Base-by-base conservation (phyloP, 2,113 vertebrate species). In the Perca schrenkii region DNA sequence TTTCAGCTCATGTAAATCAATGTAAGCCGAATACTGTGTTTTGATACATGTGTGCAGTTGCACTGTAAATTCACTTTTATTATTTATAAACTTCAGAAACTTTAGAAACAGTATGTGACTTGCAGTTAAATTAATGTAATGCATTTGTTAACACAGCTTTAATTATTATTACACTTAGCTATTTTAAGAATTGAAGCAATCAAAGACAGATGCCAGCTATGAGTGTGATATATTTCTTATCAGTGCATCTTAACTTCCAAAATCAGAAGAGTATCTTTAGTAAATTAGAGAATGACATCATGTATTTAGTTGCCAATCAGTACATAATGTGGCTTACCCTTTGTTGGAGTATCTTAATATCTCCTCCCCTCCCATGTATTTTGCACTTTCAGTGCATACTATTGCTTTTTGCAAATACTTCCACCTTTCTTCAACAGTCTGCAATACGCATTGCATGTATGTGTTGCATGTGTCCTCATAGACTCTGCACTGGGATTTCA, bases 401-500 rank as follows among this genome's bases (percentile, higher is more conserved):
- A 1, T 43, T 60, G 22, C 40, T 34, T 28, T 74, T 62, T 74
- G 3, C 8, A n/a, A n/a, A 4, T 74, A 22, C 19, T 50, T 31
- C 15, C 21, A 13, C 3, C 7, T 60, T 21, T 60, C 28, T 19
- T 49, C 40, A 22, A 49, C 64, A 58, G 17, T 73, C 13, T 61
- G 16, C 5, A 21, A 31, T 60, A 28, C 4, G 25, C 17, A 8
- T 15, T 4, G 3, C 57, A 16, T 50, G 43, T 34, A 43, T 46
- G 16, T 28, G 1, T 31, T 50, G 22, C 50, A 49, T 74, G 13
- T 47, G 36, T 68, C 25, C 36, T 17, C 16, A 3, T 5, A 16
- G 16, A 15, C 49, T 47, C 56, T 47, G 49, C 63, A n/a, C 56
- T 53, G n/a, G 12, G 34, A n/a, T 79, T 68, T 79, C 6, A 54